Evolutionary conservation across 2,113 vertebrate genomes (phyloP).

Genomic region (Cephalopterus ornatus): DNA sequence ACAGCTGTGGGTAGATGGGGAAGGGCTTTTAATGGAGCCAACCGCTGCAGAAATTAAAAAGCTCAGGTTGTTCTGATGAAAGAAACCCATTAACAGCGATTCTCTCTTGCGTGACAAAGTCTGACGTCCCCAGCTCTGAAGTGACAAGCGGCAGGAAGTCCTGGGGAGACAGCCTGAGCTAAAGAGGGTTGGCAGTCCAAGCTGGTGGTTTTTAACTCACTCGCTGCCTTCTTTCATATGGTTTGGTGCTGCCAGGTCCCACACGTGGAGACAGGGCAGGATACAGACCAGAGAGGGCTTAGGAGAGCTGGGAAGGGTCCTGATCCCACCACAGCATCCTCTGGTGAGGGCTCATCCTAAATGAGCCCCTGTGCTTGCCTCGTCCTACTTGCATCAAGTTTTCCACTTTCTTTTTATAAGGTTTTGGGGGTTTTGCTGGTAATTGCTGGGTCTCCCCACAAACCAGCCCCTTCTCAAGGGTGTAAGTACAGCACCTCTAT

Average conservation of each 20-base stretch:
- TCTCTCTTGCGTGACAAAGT: conserved; percentile 58
- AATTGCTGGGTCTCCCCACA: neutral
- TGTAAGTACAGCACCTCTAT: neutral
- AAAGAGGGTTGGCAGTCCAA: neutral
- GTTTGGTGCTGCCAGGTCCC: neutral
- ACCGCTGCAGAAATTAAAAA: conserved; percentile 62
- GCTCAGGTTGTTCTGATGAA: conserved; percentile 61
- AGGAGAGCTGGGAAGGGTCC: neutral
- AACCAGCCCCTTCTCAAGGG: neutral
- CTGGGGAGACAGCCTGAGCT: conserved; percentile 38
- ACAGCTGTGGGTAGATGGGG: conserved; percentile 52
- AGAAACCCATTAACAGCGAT: conserved; percentile 57
- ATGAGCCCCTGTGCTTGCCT: neutral
- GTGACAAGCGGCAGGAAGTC: conserved; percentile 58
- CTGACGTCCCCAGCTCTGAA: conserved; percentile 20
- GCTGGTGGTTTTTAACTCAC: neutral
- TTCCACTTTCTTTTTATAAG: neutral
- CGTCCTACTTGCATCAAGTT: neutral
- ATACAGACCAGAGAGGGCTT: neutral
- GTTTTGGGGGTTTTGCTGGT: neutral
- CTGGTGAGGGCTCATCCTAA: neutral
- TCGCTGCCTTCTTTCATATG: neutral
- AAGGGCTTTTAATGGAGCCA: conserved; percentile 61
- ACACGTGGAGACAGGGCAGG: accelerated
- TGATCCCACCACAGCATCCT: neutral